Conservation (phyloP, 35 echinoderm and acorn worm genomes). For the Hemicentrotus pulcherrimus region DNA sequence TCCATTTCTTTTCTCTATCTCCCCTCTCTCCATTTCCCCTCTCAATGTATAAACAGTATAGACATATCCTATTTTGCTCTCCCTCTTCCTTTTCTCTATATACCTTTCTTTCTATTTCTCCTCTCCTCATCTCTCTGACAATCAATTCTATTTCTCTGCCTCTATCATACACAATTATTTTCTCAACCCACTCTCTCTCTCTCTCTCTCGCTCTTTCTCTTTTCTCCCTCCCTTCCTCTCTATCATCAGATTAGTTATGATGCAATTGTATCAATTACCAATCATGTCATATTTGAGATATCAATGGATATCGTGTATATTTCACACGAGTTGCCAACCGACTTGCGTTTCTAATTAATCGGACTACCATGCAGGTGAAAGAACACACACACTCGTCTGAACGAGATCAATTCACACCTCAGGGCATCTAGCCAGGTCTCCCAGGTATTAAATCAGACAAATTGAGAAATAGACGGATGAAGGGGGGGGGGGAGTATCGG, state of each 20-base stretch:
- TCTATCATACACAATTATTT: too few species aligned
- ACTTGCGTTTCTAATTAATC: slow-evolving; percentile 6
- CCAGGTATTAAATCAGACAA: not conserved
- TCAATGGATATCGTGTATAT: not conserved
- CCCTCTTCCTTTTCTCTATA: too few species aligned
- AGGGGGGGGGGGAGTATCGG: too few species aligned
- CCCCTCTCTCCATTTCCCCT: too few species aligned
- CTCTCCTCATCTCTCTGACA: too few species aligned
- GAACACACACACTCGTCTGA: not conserved
- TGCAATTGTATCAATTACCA: not conserved
- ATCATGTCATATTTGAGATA: not conserved
- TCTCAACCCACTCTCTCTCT: not conserved
- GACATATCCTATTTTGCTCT: too few species aligned
- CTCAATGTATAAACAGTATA: too few species aligned
- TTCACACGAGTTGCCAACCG: not conserved
- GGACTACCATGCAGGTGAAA: not conserved
- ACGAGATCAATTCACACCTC: not conserved
- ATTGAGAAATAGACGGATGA: not conserved
- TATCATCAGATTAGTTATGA: not conserved
- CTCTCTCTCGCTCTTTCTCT: not conserved
- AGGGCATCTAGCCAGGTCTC: not conserved
- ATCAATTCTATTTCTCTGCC: too few species aligned
- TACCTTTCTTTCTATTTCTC: too few species aligned
- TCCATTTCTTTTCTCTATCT: too few species aligned
- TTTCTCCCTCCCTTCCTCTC: not conserved